Evolutionary conservation across 2,888 invertebrate genomes (phyloP).

Genomic region (Heteromurus nitidus): DNA sequence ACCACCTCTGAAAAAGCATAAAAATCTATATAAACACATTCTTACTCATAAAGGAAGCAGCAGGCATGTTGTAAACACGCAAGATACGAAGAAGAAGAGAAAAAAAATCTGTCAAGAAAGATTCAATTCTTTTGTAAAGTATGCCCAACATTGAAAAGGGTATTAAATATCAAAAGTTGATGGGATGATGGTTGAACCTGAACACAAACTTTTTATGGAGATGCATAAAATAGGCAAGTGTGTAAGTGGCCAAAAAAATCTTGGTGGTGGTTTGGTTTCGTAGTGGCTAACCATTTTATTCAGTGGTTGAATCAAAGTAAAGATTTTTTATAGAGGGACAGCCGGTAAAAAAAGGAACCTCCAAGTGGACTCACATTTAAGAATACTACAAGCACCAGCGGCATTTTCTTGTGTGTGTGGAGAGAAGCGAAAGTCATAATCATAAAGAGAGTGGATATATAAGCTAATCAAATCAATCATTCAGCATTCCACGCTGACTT

Average conservation of each 20-base stretch:
- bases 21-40: too few relatives aligned
- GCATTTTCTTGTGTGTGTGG: background rate
- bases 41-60: too few relatives aligned
- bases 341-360: slow-evolving; percentile 18
- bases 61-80: too few relatives aligned
- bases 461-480: slow-evolving; percentile 59
- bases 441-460: slow-evolving; percentile 42
- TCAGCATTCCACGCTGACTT: slow-evolving; percentile 39
- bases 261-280: background rate
- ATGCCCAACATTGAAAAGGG: slow-evolving; percentile 10
- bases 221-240: too few relatives aligned
- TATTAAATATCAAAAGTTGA: slow-evolving; percentile 42
- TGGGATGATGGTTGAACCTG: background rate
- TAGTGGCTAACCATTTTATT: slow-evolving; percentile 12
- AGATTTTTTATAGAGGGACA: background rate
- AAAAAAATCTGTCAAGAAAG: slow-evolving; percentile 45
- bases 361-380: too few relatives aligned
- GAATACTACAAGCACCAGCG: too few relatives aligned
- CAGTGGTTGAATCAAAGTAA: too few relatives aligned
- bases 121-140: slow-evolving; percentile 37
- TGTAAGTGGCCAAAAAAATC: too few relatives aligned
- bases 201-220: background rate
- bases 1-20: background rate
- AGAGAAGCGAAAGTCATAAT: slow-evolving; percentile 39
- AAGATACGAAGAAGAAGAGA: too few relatives aligned